Evolutionary conservation across 2,113 vertebrate species (phyloP).

Genomic region (Pantherophis guttatus): DNA sequence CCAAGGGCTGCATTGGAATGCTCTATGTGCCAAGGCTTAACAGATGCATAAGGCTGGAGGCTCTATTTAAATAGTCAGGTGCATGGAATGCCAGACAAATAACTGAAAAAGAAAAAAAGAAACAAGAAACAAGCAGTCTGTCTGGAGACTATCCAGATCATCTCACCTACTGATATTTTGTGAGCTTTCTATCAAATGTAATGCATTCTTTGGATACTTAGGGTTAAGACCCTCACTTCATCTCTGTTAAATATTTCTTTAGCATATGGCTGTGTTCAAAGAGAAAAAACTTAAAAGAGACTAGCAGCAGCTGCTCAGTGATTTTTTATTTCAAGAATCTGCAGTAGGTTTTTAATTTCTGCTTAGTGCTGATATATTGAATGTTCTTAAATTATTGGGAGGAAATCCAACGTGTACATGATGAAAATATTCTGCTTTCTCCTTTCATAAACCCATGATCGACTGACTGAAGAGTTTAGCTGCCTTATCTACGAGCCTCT

Average conservation of each 20-base stretch:
- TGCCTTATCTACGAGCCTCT: neutral
- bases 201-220: neutral
- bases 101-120: neutral
- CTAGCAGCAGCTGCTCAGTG: neutral
- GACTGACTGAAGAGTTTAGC: neutral
- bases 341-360: neutral
- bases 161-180: neutral
- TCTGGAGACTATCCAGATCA: neutral
- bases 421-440: constrained; percentile 3
- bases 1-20: neutral
- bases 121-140: neutral
- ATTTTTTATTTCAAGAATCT: constrained; percentile 7
- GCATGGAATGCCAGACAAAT: neutral
- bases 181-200: neutral
- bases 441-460: neutral
- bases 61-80: neutral
- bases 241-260: neutral
- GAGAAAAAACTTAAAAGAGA: neutral
- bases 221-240: neutral
- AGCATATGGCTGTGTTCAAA: neutral
- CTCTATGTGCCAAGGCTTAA: neutral
- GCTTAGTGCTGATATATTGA: neutral
- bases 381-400: neutral
- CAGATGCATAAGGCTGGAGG: neutral
- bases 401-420: neutral